A percentile compares a stretch with the other conserved stretches of the same genome.
Conservation (phyloP, 2,113 vertebrate genomes). For the Corydoras sp. region DNA sequence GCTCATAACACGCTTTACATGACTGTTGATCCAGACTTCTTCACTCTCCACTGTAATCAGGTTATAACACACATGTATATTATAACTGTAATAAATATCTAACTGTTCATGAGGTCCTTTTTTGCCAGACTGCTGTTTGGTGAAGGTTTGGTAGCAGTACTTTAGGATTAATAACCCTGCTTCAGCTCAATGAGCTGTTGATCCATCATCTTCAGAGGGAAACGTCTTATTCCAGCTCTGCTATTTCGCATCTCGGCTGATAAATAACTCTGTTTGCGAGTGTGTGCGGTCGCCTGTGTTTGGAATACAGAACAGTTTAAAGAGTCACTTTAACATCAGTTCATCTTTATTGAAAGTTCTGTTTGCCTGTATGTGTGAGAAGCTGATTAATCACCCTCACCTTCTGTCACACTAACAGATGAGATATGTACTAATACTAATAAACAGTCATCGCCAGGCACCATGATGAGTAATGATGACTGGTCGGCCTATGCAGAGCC, state of each 20-base stretch:
- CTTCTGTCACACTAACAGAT: constrained; percentile 36
- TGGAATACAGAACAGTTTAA: constrained; percentile 49
- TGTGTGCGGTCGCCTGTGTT: constrained; percentile 27
- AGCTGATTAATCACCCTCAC: constrained; percentile 38
- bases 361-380: constrained; percentile 28
- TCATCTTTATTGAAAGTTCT: constrained; percentile 45
- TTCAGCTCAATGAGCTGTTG: constrained; percentile 33
- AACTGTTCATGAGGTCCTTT: neutral
- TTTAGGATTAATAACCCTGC: constrained; percentile 44
- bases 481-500: constrained; percentile 35
- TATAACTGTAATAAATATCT: too few relatives aligned
- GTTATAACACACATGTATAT: too few relatives aligned
- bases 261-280: constrained; percentile 36
- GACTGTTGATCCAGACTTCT: too few relatives aligned
- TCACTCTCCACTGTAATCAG: too few relatives aligned
- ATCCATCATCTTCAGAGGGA: constrained; percentile 46
- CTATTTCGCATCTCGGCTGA: constrained; percentile 19
- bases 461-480: constrained; percentile 56
- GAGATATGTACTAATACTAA: constrained; percentile 47
- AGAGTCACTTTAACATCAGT: constrained; percentile 44
- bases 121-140: constrained; percentile 25
- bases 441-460: constrained; percentile 44
- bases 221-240: constrained; percentile 36
- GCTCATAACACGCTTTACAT: too few relatives aligned
- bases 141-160: neutral